Evolutionary conservation across 2,797 vertebrate genomes (phyloP).

Genomic region (Leptodactylus fallax): DNA sequence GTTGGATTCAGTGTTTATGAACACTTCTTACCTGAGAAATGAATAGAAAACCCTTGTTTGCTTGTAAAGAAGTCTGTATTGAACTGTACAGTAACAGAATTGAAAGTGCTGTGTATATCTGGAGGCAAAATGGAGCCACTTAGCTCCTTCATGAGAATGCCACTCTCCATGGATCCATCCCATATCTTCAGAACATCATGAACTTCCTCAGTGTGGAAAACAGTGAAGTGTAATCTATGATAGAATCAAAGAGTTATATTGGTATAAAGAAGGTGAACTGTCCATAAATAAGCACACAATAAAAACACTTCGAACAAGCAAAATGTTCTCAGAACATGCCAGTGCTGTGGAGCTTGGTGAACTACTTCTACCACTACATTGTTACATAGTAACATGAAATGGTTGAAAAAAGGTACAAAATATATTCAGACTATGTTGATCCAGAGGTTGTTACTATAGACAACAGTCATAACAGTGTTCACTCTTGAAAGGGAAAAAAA

Average conservation of each 20-base stretch:
- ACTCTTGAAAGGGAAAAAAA: too few species aligned
- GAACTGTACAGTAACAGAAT: conserved; percentile 91
- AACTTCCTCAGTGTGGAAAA: conserved; percentile 96
- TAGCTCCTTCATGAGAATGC: conserved; percentile 90
- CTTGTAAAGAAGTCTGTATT: conserved; percentile 99
- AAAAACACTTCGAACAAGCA: neutral
- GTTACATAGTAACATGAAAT: neutral
- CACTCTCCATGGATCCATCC: conserved; percentile 94
- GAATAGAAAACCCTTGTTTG: conserved; percentile 96
- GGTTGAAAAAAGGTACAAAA: neutral
- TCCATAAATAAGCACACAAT: neutral
- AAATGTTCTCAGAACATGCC: neutral
- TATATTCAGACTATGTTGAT: too few species aligned
- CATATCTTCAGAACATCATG: conserved; percentile 94
- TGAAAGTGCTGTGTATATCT: conserved; percentile 95
- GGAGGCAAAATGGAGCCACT: conserved; percentile 86
- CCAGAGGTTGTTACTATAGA: too few species aligned
- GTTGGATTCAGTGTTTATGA: too few species aligned
- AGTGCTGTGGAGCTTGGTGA: too few species aligned
- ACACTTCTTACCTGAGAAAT: conserved; percentile 87
- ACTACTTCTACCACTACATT: neutral
- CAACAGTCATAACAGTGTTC: too few species aligned
- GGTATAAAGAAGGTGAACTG: neutral
- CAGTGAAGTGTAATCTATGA: conserved; percentile 91
- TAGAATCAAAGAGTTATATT: conserved; percentile 1